Base-by-base conservation (phyloP, 2,888 invertebrate genomes). In the Leucania comma region DNA sequence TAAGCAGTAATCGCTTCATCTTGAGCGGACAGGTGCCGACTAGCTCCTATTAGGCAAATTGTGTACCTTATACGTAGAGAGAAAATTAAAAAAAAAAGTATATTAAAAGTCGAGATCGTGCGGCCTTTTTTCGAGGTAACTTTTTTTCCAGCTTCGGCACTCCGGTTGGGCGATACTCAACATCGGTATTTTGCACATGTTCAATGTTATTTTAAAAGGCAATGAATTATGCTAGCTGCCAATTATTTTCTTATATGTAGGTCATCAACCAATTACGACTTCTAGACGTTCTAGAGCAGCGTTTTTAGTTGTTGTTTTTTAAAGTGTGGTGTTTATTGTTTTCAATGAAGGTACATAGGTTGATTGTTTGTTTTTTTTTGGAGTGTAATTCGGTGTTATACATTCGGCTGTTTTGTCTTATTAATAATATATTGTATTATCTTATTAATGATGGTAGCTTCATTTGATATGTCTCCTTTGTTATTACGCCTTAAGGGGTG, bases 1-100 rank as follows among this genome's bases (percentile, higher is more conserved):
- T 80, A 72, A 64, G 56, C 56, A 70, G 81, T 91, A 92, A 92
- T 91, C 90, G 89, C 91, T 92, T 91, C 89, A 92, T 92, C 91
- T 90, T 66, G 71, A 75, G 65, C 51, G 73, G 86, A 83, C 91
- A 90, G 89, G 88, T 90, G 89, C 79, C 81, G 81, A 80, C 84
- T 85, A 86, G 75, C 60, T 80, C 87, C 82, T 87, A 87, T 87
- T 90, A 90, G 87, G 89, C 79, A 87, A 90, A 87, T 86, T 70
- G 79, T 83, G 78, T 82, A 69, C 86, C 85, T 76, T 88, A 85
- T 85, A 85, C 51, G 84, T 68, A 64, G 53, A 57, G 66, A 76
- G 80, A 85, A 83, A 75, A 82, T 80, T 78, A 4, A 12, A 38
- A 42, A 42, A 70, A 84, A 83, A 77, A 77, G 62, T 54, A 75